Evolutionary conservation across 2,797 vertebrate species (phyloP).

Genomic region (Uromys caudimaculatus): DNA sequence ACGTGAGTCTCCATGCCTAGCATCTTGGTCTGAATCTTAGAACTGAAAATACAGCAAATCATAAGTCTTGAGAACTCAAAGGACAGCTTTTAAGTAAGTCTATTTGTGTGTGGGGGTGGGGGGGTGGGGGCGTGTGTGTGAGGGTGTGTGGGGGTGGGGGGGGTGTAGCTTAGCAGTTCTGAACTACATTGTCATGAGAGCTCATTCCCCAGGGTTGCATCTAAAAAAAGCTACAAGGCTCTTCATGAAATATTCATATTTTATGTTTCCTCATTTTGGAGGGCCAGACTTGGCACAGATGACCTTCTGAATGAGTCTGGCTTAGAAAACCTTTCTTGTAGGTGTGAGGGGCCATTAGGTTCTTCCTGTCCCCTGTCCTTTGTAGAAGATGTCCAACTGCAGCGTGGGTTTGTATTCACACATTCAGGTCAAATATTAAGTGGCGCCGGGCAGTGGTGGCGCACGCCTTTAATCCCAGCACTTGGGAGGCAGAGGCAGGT

Average conservation of each 20-base stretch:
- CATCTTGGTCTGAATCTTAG: neutral
- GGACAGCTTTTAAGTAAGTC: neutral
- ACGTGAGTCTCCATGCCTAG: neutral
- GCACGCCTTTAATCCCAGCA: too few relatives aligned
- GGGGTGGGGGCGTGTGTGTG: neutral
- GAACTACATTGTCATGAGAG: neutral
- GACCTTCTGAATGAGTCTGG: neutral
- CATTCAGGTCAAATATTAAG: neutral
- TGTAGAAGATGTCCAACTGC: neutral
- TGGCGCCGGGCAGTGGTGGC: too few relatives aligned
- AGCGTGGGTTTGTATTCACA: neutral
- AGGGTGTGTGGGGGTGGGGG: neutral
- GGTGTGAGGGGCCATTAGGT: neutral
- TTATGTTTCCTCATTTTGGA: conserved; percentile 48
- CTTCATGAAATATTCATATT: neutral
- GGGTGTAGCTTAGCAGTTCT: neutral
- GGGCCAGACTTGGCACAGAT: neutral
- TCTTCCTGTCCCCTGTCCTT: neutral
- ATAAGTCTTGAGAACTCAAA: neutral
- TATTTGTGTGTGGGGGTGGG: neutral
- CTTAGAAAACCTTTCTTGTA: neutral
- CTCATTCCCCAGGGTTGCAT: neutral
- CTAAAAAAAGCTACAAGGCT: neutral
- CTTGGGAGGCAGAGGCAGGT: too few relatives aligned
- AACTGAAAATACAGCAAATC: neutral